Base-by-base conservation (phyloP, 2,888 invertebrate species). In the Ctenicera cuprea region DNA sequence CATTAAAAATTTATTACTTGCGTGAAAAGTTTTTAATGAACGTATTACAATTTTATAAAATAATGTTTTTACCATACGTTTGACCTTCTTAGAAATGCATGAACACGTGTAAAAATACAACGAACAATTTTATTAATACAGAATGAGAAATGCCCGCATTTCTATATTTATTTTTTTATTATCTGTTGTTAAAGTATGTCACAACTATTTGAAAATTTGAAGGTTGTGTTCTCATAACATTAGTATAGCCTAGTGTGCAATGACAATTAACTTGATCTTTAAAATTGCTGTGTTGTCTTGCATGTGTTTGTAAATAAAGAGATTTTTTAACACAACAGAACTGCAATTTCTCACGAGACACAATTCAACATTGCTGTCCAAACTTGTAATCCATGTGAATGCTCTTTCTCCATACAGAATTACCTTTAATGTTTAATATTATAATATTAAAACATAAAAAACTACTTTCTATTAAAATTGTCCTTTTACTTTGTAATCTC, bases 381-480 rank as follows among this genome's bases (percentile, higher is more conserved):
- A 2, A 11, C 1, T 38, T 38, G 7, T 3, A 38, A 12, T 12
- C n/a, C 4, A 38, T 2, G 16, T 43, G n/a, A 43, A 14, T 14
- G 2, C 8, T 43, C 5, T 43, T 16, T 43, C n/a, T n/a, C 43
- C n/a, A 3, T 43, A 12, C 5, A 33, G 8, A 33, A 33, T 33
- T 33, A 33, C 33, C 43, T 43, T 43, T 43, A 2, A 43, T 43
- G 14, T 1, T 16, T 7, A n/a, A n/a, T n/a, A n/a, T n/a, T n/a
- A n/a, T n/a, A n/a, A n/a, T 8, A 43, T 43, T 38, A 38, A 38
- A 38, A 38, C 7, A 43, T 7, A 14, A 43, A 16, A 41, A 43
- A 43, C 8, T 16, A 43, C 43, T 43, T 43, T 43, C 43, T 43
- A 43, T n/a, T 16, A 7, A 43, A 43, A 43, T 43, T 43, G n/a